Percentiles rank a stretch among this genome's conserved stretches.
Evolutionary conservation across 92 coral and sea anemone genomes (phyloP).

Genomic region (Palythoa grandis): DNA sequence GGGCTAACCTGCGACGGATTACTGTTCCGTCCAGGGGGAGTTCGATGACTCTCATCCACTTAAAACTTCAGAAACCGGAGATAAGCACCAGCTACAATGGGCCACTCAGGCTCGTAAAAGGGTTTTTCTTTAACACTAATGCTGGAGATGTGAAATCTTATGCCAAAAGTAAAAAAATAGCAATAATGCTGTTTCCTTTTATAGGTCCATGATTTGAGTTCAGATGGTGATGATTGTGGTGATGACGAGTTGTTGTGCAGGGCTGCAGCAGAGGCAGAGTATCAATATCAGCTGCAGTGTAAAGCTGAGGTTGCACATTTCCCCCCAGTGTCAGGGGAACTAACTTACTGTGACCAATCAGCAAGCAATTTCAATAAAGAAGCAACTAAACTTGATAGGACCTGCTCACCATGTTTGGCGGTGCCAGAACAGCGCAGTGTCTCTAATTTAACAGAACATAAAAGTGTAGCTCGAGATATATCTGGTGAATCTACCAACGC

Average conservation of each 20-base stretch:
- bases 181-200: background rate
- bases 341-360: background rate
- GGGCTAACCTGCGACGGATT: too few relatives aligned
- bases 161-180: background rate
- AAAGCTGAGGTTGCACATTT: background rate
- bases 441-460: background rate
- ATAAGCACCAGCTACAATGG: too few relatives aligned
- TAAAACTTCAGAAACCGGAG: too few relatives aligned
- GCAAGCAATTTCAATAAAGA: background rate
- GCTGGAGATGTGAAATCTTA: too few relatives aligned
- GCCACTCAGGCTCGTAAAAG: too few relatives aligned
- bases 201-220: background rate
- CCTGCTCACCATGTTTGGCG: background rate
- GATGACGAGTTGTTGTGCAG: conserved; percentile 12
- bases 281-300: background rate
- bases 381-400: background rate
- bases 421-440: background rate
- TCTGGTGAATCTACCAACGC: background rate
- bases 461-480: background rate
- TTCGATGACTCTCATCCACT: too few relatives aligned
- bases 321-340: background rate
- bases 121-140: too few relatives aligned
- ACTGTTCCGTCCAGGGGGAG: too few relatives aligned
- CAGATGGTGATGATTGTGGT: background rate
- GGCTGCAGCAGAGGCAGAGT: conserved; percentile 7